Evolutionary conservation across 2,888 invertebrate species (phyloP).

Genomic region (Drosophila eohydei): DNA sequence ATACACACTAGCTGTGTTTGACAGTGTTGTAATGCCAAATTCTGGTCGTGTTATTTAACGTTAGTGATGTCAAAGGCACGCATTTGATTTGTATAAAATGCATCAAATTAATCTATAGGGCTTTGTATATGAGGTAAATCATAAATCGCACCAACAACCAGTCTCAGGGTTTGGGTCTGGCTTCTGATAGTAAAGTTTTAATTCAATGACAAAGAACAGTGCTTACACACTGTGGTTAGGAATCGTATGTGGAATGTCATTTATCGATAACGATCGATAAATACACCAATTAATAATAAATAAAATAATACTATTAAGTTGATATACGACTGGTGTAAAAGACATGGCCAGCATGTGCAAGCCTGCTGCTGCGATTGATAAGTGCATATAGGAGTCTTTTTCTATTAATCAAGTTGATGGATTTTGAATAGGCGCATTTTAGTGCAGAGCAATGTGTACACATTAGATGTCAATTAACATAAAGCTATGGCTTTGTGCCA

Average conservation of each 20-base stretch:
- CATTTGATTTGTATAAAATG: not conserved
- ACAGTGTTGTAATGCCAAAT: not conserved
- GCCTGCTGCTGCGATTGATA: not conserved
- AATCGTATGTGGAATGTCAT: not conserved
- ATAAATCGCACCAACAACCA: not conserved
- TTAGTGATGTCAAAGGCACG: not conserved
- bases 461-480: not conserved
- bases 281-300: not conserved
- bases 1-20: not conserved
- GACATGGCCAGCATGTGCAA: not conserved
- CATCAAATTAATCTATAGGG: too few relatives aligned
- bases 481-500: too few relatives aligned
- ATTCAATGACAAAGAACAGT: not conserved
- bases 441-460: conserved; percentile 17
- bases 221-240: not conserved
- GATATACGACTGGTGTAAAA: too few relatives aligned
- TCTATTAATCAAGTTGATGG: not conserved
- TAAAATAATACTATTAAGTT: not conserved
- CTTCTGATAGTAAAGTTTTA: not conserved
- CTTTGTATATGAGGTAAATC: not conserved
- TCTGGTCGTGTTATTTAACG: not conserved
- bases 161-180: too few relatives aligned
- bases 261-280: not conserved
- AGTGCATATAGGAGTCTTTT: not conserved
- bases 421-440: conserved; percentile 3